Base-by-base conservation (phyloP, 1,140 invertebrate species). In the Pseudobourletiella spinata region DNA sequence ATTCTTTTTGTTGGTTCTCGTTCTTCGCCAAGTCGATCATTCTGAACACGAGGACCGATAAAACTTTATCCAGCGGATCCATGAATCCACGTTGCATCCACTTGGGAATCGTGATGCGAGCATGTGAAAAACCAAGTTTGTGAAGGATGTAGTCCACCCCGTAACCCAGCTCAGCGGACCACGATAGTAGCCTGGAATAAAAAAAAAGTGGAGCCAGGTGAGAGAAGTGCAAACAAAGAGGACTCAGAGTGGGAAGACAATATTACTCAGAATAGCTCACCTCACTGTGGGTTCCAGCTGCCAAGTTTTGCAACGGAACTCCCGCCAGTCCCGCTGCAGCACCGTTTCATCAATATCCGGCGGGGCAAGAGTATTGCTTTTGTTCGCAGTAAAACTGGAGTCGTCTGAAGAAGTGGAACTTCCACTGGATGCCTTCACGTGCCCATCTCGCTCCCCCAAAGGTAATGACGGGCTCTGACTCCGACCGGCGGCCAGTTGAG, bases 11-110 rank as follows among this genome's bases (percentile, higher is more conserved):
- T 20, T 61, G 52, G 26, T 24, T 46, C 46, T 66, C 71, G 15
- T 65, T 57, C 48, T 66, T 55, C 11, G 67, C 72, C 16, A 72
- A 32, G 39, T 68, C 64, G 29, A 74, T 65, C 72, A 74, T 77
- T 57, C 74, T 68, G 39, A 75, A 74, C 59, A 79, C 76, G 3
- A 80, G 70, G 18, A 78, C 67, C 3, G 80, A 78, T 16, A 82
- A 64, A 2, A 94, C 80, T 76, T 90, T 90, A 76, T 96, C 93
- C 25, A 95, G 74, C 0, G 93, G 92, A 79, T 99, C 96, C 84
- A 98, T 91, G 68, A 95, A 90, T 25, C 95, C 95, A 59, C 96
- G 80, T 77, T 99, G 96, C 77, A 98, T 83, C 92, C 95, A 98
- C 78, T 99, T 99, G 20, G 96, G 96, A 74, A 99, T 99, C 30